A percentile compares a stretch with the other conserved stretches of the same genome.
These are phyloP conservation scores for Cinclus cinclus DNA, from an alignment of 2,113 vertebrate species.

Conservation along the genomic window DNA sequence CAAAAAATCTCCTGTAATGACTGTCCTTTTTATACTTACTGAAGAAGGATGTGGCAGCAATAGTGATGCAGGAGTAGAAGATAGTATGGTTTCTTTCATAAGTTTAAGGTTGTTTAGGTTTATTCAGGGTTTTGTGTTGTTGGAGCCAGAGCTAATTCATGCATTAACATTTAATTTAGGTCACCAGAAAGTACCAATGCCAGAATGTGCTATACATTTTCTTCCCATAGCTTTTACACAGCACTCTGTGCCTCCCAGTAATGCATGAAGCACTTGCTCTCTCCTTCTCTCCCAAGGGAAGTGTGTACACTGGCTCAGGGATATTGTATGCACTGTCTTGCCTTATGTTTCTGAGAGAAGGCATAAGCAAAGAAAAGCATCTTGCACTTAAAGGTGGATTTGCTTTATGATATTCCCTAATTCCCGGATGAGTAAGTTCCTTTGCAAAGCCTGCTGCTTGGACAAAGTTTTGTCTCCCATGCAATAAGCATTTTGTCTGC, in stretches of 20 bases:
- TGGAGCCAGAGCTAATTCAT: not conserved
- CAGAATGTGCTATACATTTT: not conserved
- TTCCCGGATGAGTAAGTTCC: rapidly evolving
- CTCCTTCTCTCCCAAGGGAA: not conserved
- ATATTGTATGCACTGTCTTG: not conserved
- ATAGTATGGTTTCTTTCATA: not conserved
- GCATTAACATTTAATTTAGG: not conserved
- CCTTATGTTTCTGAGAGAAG: not conserved
- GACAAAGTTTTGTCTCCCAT: not conserved
- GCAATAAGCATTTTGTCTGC: not conserved
- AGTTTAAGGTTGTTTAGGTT: not conserved
- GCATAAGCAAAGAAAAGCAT: not conserved
- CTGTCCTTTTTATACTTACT: not conserved
- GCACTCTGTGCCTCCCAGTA: not conserved
- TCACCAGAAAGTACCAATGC: not conserved
- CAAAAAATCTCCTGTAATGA: not conserved
- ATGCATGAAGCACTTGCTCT: not conserved
- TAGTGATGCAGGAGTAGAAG: not conserved
- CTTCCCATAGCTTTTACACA: not conserved
- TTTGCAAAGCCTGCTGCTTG: not conserved
- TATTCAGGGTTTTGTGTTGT: not conserved
- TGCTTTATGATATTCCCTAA: not conserved
- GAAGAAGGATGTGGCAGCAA: not conserved
- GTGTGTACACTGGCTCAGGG: not conserved
- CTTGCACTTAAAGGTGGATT: not conserved